A percentile compares a stretch with the other conserved stretches of the same genome.
Conservation (phyloP, 2,797 vertebrate genomes). For the Mycteria americana region DNA sequence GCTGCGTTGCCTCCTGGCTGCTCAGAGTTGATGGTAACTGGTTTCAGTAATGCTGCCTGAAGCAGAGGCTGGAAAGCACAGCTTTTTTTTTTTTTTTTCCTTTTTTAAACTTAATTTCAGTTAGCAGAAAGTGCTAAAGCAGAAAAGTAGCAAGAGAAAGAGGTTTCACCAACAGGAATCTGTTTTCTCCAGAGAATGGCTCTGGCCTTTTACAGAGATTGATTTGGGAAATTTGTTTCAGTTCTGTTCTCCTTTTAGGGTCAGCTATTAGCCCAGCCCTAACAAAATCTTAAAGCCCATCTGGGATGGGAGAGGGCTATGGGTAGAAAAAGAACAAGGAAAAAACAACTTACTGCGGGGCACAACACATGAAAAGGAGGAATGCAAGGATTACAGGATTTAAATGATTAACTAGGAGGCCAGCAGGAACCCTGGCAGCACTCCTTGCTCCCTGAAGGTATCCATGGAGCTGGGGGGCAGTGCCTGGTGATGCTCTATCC, state of each 20-base stretch:
- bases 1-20: background rate
- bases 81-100: too few species aligned
- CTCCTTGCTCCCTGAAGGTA: background rate
- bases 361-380: background rate
- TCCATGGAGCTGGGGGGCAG: background rate
- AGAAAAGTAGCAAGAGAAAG: background rate
- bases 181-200: background rate
- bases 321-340: background rate
- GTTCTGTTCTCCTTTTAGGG: background rate
- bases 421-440: background rate
- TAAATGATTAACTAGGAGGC: background rate
- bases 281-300: background rate
- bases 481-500: background rate
- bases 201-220: background rate
- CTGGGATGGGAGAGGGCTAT: background rate
- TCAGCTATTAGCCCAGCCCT: background rate
- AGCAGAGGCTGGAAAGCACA: background rate
- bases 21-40: background rate
- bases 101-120: background rate
- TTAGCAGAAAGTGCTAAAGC: background rate
- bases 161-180: background rate
- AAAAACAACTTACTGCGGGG: background rate
- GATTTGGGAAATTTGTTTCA: background rate
- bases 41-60: background rate
- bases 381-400: background rate